These are phyloP conservation scores for Myanophis thanlyinensis DNA, from an alignment of 2,113 vertebrate genomes.

Conservation along the genomic window DNA sequence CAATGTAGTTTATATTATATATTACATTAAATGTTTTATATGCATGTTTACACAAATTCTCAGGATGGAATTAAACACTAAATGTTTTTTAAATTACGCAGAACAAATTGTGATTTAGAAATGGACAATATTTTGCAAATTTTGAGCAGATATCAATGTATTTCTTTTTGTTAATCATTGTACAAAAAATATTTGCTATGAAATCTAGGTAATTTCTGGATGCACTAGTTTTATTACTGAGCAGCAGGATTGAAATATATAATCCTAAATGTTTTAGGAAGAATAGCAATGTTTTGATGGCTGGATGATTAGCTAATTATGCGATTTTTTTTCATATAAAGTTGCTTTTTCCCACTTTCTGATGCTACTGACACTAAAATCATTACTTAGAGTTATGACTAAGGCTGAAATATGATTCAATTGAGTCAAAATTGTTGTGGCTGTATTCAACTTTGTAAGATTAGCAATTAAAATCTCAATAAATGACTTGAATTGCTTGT, in stretches of 20 bases:
- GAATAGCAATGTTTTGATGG: not conserved
- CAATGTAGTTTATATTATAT: not conserved
- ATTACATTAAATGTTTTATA: not conserved
- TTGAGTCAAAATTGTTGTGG: constrained; percentile 19
- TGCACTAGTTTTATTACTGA: not conserved
- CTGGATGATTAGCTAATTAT: not conserved
- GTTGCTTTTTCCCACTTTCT: not conserved
- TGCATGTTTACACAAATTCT: not conserved
- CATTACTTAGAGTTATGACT: not conserved
- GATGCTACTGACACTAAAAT: not conserved
- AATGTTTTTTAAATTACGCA: not conserved
- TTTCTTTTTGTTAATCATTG: not conserved
- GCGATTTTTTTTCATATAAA: not conserved
- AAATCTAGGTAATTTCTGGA: not conserved
- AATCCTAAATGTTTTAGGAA: not conserved
- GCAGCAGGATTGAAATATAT: not conserved
- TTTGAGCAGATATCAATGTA: not conserved
- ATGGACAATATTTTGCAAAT: not conserved
- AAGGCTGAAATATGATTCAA: constrained; percentile 2
- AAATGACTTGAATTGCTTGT: constrained; percentile 9
- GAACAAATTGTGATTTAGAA: not conserved
- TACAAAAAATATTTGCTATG: not conserved
- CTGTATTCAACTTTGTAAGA: not conserved
- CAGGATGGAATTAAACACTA: not conserved
- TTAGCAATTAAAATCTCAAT: constrained; percentile 1